phyloP scores from a whole-genome alignment of 2,113 vertebrate genomes.

The Nycticebus coucang region DNA sequence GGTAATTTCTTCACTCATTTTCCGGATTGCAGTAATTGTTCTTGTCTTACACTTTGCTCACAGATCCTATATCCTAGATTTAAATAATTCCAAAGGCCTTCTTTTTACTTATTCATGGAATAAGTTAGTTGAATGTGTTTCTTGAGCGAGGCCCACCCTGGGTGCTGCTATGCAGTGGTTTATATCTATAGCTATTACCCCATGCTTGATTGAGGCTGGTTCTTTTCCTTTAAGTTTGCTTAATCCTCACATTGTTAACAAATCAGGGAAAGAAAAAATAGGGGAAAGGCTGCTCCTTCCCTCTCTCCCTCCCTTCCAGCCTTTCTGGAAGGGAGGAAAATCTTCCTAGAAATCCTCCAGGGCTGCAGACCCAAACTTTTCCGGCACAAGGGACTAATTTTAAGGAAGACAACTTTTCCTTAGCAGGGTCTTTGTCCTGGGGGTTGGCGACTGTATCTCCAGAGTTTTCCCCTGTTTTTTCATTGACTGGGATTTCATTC shows the following conservation, averaged over 20 bases:
- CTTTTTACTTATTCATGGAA: conserved; percentile 14
- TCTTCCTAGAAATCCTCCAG: no score
- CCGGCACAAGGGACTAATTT: no score
- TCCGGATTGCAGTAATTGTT: neutral
- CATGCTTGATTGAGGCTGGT: neutral
- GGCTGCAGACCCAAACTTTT: no score
- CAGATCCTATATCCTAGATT: neutral
- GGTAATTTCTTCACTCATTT: neutral
- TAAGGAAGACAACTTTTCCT: no score
- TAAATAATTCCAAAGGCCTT: neutral
- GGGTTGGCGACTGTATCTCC: neutral
- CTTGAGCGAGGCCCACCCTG: neutral
- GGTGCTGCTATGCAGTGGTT: neutral
- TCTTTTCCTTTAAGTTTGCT: neutral
- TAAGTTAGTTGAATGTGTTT: neutral
- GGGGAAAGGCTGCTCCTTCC: neutral
- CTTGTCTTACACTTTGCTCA: neutral
- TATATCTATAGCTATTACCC: neutral
- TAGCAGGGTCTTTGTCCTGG: no score
- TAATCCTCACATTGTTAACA: neutral
- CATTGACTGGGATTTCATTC: neutral
- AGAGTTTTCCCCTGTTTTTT: neutral
- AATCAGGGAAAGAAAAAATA: neutral
- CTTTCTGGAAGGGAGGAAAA: neutral
- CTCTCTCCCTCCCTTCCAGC: no score